Base-by-base conservation (phyloP, 2,888 invertebrate genomes). In the Drosophila incognita region DNA sequence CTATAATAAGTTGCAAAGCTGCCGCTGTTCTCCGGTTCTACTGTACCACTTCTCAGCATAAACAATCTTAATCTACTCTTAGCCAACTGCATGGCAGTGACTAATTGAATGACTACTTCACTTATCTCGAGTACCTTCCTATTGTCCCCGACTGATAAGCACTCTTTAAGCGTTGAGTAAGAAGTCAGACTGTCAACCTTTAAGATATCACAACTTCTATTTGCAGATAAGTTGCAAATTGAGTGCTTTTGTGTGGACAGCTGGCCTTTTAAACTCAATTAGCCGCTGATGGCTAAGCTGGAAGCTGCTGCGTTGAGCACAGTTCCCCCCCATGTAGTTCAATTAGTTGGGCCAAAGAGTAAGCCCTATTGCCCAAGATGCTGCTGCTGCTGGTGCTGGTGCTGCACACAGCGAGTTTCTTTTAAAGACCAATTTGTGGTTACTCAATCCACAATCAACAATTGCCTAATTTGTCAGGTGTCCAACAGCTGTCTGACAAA, bases 401-500 rank as follows among this genome's bases (percentile, higher is more conserved):
- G 38, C 51, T 53, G 64, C 61, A 75, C 59, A 72, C 59, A 67
- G 69, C 58, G 51, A 31, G 38, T 38, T 40, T 15, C 60, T 74
- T 15, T 66, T 57, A 52, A 57, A 56, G 56, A 27, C 54, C 63
- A 71, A 71, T 69, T 79, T 79, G 79, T 64, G 85, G 90, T 85
- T 85, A 86, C 85, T 76, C 81, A 83, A 85, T 79, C 74, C 36
- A 59, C 87, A 88, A 86, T 90, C 76, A 42, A 62, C 81, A 88
- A 90, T 90, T 90, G 83, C 89, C 87, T 81, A 89, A 90, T 88
- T 89, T 86, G 89, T 86, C 86, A 85, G 81, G 70, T 74, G 78
- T 74, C 74, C 74, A 81, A 65, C 90, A 85, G 65, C 89, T 76
- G 69, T 49, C 71, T 63, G 64, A 58, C 53, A 40, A 24, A 21